Evolutionary conservation across 2,113 vertebrate species (phyloP), one percentile per base, ranked within the genome.

Genomic region (Oreotrochilus melanogaster): DNA sequence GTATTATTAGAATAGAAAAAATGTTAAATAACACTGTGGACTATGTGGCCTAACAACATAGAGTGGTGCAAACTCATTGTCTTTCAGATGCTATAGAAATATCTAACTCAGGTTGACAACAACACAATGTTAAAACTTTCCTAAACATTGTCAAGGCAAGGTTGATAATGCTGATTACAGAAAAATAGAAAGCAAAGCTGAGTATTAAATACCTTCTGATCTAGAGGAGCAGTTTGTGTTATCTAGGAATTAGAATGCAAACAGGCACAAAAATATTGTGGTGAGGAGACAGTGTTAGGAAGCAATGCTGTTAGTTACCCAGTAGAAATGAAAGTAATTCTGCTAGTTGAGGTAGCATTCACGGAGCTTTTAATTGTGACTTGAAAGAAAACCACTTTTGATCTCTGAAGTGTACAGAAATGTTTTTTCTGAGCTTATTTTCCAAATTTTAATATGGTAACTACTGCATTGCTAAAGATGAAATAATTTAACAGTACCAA

Each of bases 1-100:
- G 42, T 81, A 71, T 67, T 86, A 88, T 82, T 70, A 91, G 65
- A 95, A 79, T 82, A 95, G 78, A 94, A 93, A 96, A 96, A 82
- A 45, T 51, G 11, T 54, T 88, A 79, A 71, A 71, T 50, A 82
- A 57, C n/a, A 51, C 25, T 45, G 25, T 61, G 48, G 25, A 54
- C 39, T 88, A 1, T 18, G 65, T 62, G 75, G 23, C 43, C 11
- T 91, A 75, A 80, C 17, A 1, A 19, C 24, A 35, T 37, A 31
- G 61, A 73, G 62, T 37, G 21, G 74, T 58, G 58, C 70, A 83
- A 97, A 66, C 7, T 72, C 10, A 14, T 74, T 51, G 25, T 62
- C 42, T 72, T 83, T 97, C 67, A 72, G 61, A 89, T 78, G 65
- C 61, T 89, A 71, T 88, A 92, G 75, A 97, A 78, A 50, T 69